These are phyloP conservation scores for Megalopta genalis DNA, from an alignment of 1,140 invertebrate species.

Conservation along the genomic window DNA sequence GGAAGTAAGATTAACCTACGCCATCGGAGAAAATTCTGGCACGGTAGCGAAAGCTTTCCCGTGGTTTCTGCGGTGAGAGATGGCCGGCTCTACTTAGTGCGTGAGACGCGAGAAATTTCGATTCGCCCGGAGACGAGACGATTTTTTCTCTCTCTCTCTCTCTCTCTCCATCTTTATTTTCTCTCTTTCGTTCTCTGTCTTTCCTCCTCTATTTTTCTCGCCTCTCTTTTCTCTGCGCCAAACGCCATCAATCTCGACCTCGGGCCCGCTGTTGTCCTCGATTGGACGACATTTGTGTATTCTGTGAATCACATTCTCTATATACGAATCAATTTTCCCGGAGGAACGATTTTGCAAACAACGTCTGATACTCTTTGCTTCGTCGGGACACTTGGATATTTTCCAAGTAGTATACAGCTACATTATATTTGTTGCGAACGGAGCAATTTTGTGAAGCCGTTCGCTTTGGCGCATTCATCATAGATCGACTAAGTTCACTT, in stretches of 20 bases:
- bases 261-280: not conserved
- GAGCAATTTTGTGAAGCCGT: no score
- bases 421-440: no score
- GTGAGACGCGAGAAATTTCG: conserved; percentile 28
- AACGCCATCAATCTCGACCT: conserved; percentile 6
- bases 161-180: no score
- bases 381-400: no score
- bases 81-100: conserved; percentile 7
- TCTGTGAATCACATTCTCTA: not conserved
- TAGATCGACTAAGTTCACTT: no score
- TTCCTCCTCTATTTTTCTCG: no score
- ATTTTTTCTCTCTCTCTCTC: no score
- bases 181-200: no score
- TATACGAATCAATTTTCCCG: not conserved
- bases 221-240: not conserved
- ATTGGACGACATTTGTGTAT: conserved; percentile 20
- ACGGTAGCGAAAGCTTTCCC: not conserved
- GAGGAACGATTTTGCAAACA: no score
- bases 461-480: no score
- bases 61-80: conserved; percentile 8
- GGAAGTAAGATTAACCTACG: conserved; percentile 26
- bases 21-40: not conserved
- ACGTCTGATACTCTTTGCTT: no score
- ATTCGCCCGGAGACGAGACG: not conserved
- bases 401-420: no score